These are phyloP conservation scores for Antheraea mylitta DNA, from an alignment of 1,140 invertebrate species.

Conservation along the genomic window DNA sequence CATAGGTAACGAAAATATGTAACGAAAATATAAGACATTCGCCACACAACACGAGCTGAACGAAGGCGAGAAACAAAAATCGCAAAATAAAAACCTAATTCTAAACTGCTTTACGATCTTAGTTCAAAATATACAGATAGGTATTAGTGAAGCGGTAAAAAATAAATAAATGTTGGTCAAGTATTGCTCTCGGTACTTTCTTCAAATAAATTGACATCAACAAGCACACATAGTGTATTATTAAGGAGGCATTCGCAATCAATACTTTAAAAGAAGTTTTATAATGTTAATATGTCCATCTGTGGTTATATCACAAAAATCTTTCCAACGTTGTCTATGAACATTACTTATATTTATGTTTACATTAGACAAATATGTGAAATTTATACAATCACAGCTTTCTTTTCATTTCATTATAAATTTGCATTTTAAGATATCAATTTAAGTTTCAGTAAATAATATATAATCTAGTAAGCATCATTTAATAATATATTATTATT, in stretches of 20 bases:
- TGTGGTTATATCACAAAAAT: too few species aligned
- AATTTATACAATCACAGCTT: neutral
- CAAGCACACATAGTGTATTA: neutral
- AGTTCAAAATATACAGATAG: neutral
- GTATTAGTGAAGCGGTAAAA: slow-evolving; percentile 15
- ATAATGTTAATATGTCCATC: too few species aligned
- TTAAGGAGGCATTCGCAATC: neutral
- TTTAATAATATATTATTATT: too few species aligned
- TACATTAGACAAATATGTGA: neutral
- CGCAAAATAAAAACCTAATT: neutral
- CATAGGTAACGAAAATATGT: neutral
- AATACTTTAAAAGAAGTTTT: neutral
- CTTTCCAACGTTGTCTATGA: too few species aligned
- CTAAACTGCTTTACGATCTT: neutral
- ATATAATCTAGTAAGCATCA: too few species aligned
- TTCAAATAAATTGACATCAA: slow-evolving; percentile 23
- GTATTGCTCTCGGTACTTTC: slow-evolving; percentile 33
- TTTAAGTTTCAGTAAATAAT: neutral
- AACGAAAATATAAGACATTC: too few species aligned
- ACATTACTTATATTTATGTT: too few species aligned
- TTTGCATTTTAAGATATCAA: neutral
- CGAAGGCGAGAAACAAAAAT: neutral
- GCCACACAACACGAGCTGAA: neutral
- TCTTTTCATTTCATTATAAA: neutral
- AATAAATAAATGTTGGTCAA: slow-evolving; percentile 37